Base-by-base conservation (phyloP, 2,888 invertebrate genomes). In the Clepsis dumicolana region DNA sequence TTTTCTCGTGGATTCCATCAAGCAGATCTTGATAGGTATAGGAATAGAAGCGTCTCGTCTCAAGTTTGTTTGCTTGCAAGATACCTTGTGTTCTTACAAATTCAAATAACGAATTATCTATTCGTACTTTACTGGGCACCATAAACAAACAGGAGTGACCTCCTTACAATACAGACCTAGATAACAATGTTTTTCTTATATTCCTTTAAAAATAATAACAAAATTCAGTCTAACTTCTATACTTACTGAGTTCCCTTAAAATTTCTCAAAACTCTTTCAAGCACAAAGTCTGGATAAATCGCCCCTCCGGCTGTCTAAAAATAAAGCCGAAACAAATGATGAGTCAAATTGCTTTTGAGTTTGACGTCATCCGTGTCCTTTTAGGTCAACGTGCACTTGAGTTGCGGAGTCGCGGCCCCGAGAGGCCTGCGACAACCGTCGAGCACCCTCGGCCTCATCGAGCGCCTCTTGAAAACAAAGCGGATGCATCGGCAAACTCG, bases 341-440 rank as follows among this genome's bases (percentile, higher is more conserved):
- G 54, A 54, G 54, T 41, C 38, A 41, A 54, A 62, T 62, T 50
- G 52, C 68, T 64, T 57, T 68, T 44, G 59, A 64, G 24, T 25
- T 12, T 50, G 83, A 85, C 83, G 80, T 83, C 82, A 81, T 75
- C 73, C 56, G 71, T 75, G 79, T 79, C 79, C 80, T 85, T 80
- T 78, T 78, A 83, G 82, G 80, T 83, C 82, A 82, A 82, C 75
- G 76, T 80, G 82, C 80, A 83, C 85, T 87, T 71, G 77, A 82
- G 77, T 72, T 75, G 73, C n/a, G n/a, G 74, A 74, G 74, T 69
- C 75, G 75, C 70, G 71, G 80, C 73, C 76, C 71, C 77, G 54
- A 54, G 53, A 41, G 35, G 74, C 67, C 73, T 72, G 69, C 64
- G 70, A 65, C 57, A 48, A 18, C 41, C 56, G 56, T 52, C 27